Evolutionary conservation across 2,113 vertebrate species (phyloP), one percentile per base, ranked within the genome.

Genomic region (Ardeotis arabs): DNA sequence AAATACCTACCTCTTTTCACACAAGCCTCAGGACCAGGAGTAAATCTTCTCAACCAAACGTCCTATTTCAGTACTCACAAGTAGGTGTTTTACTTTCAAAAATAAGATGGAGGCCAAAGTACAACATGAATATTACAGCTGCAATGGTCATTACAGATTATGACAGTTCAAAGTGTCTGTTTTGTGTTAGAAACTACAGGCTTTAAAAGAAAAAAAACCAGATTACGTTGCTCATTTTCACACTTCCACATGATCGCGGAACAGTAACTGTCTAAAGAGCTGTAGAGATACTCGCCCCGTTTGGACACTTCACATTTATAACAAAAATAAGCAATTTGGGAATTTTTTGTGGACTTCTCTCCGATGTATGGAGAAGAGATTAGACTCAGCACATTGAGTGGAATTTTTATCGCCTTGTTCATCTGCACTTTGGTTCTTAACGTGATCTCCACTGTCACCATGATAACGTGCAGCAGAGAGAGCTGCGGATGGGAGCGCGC

Each of bases 401-500:
- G 28, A 21, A 47, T 5, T 10, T 6, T 80, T 12, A 27, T 2
- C 37, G 52, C 67, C 37, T 27, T 63, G 10, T n/a, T 64, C 44
- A 20, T 3, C 55, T 49, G 63, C 41, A 8, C 44, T 41, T 52
- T 27, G 55, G 7, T 33, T 69, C 39, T n/a, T 55, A 25, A 45
- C 2, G 0, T 5, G 6, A 18, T 45, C 14, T 4, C 64, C 41
- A 7, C 25, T 15, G 24, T 45, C 28, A 4, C 24, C 28, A 7
- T 1, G 18, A 14, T 19, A 31, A 31, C 0, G 2, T 4, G 22
- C 9, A 22, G 23, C 17, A 4, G 1, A 7, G 13, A 5, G 47
- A 49, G n/a, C n/a, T n/a, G n/a, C n/a, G n/a, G n/a, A n/a, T 16
- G 19, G 37, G 27, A 28, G 60, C 1, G 2, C 67, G 53, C 44